phyloP scores from a whole-genome alignment of 92 coral and sea anemone genomes.

The Actinostola sp. region DNA sequence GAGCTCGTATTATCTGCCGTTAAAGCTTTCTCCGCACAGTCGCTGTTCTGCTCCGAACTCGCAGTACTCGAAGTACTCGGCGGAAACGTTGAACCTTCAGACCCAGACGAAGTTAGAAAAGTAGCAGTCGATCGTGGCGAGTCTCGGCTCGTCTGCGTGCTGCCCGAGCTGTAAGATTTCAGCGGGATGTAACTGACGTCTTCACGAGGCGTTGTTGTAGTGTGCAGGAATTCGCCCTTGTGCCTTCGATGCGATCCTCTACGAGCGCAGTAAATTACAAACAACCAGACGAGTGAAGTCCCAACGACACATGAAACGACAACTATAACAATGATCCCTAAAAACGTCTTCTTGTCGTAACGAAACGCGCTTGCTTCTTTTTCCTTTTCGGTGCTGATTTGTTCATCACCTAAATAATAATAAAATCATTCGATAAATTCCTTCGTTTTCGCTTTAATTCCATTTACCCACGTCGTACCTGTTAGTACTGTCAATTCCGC shows the following conservation, averaged over 20 bases:
- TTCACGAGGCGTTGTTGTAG: conserved; percentile 53
- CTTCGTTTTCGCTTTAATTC: too few relatives aligned
- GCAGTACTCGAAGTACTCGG: conserved; percentile 60
- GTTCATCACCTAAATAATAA: background rate
- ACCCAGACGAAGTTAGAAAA: conserved; percentile 71
- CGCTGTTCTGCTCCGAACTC: conserved; percentile 66
- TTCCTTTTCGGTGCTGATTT: background rate
- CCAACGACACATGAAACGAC: conserved; percentile 82
- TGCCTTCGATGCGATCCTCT: conserved; percentile 36
- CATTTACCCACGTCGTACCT: conserved; percentile 67
- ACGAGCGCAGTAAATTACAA: conserved; percentile 75
- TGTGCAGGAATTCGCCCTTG: conserved; percentile 26
- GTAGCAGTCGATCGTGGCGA: conserved; percentile 92
- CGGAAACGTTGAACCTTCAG: conserved; percentile 74
- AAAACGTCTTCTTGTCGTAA: conserved; percentile 83
- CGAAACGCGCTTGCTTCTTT: conserved; percentile 41
- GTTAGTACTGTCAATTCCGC: conserved; percentile 50
- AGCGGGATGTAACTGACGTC: conserved; percentile 70
- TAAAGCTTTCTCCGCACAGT: conserved; percentile 72
- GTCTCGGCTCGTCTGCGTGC: conserved; percentile 83
- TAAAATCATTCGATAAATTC: too few relatives aligned
- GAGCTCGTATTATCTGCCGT: conserved; percentile 68
- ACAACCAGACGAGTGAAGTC: conserved; percentile 81
- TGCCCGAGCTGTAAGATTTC: conserved; percentile 80
- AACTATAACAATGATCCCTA: conserved; percentile 81